These are phyloP conservation scores for Anoncus sp. DNA, from an alignment of 2,888 invertebrate species.

Conservation along the genomic window DNA sequence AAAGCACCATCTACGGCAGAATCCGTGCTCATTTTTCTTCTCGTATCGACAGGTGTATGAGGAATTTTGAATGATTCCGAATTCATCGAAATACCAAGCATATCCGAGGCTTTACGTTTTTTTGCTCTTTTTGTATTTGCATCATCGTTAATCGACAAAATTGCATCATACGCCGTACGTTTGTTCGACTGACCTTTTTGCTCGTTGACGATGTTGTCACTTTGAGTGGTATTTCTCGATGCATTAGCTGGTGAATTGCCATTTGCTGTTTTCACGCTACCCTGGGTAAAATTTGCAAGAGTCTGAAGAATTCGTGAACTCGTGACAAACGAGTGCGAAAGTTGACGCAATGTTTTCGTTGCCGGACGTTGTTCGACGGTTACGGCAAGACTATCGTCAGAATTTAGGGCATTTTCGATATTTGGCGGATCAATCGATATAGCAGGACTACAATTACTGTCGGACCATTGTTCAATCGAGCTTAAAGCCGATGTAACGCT, in stretches of 20 bases:
- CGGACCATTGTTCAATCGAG: conserved; percentile 78
- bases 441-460: conserved; percentile 73
- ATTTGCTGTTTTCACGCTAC: conserved; percentile 65
- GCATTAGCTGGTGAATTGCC: not conserved
- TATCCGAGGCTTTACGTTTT: conserved; percentile 77
- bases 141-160: conserved; percentile 23
- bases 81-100: conserved; percentile 65
- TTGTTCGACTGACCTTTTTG: conserved; percentile 64
- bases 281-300: conserved; percentile 77
- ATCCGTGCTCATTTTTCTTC: conserved; percentile 65
- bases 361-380: conserved; percentile 48
- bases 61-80: conserved; percentile 77
- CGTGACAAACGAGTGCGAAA: conserved; percentile 78
- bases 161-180: conserved; percentile 30
- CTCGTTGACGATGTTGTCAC: not conserved
- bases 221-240: conserved; percentile 11
- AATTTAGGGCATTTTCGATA: conserved; percentile 70
- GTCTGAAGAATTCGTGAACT: conserved; percentile 80
- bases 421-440: conserved; percentile 76
- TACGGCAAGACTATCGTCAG: conserved; percentile 73
- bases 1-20: conserved; percentile 63
- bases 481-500: conserved; percentile 73
- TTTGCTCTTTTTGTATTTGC: conserved; percentile 29
- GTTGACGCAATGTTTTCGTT: conserved; percentile 62
- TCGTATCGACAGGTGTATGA: conserved; percentile 60